These are phyloP conservation scores for Cepphus grylle DNA, from an alignment of 2,113 vertebrate species.

Conservation along the genomic window DNA sequence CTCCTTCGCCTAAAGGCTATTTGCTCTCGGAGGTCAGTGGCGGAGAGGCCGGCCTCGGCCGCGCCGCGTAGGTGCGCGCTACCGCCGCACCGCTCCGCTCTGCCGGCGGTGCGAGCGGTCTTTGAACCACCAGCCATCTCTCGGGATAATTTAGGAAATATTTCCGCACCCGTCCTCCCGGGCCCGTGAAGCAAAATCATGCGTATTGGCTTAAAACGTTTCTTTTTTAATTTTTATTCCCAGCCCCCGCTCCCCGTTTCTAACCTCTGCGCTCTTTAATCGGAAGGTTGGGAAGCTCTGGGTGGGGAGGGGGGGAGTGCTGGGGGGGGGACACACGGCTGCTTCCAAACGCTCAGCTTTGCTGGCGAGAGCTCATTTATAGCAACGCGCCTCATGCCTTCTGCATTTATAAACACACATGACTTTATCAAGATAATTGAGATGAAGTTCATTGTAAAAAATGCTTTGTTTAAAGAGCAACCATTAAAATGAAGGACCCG, in stretches of 20 bases:
- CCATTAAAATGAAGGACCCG: slow-evolving; percentile 61
- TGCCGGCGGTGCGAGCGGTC: neutral
- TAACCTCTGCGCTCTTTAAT: neutral
- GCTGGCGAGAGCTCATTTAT: neutral
- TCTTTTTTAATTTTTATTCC: fast-evolving
- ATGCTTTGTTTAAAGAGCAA: slow-evolving; percentile 54
- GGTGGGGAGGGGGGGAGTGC: neutral
- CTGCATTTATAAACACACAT: slow-evolving; percentile 36
- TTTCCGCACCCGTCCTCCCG: neutral
- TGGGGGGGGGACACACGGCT: neutral
- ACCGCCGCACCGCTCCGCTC: no score
- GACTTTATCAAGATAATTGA: slow-evolving; percentile 69
- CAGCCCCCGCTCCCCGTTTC: neutral
- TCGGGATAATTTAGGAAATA: neutral
- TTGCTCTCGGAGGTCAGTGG: neutral
- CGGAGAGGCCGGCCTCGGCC: neutral
- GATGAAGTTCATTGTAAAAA: slow-evolving; percentile 80
- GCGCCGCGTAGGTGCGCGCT: neutral
- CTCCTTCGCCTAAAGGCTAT: fast-evolving
- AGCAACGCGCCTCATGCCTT: neutral
- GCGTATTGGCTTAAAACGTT: neutral
- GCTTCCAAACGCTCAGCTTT: neutral
- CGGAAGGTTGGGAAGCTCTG: neutral
- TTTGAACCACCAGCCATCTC: neutral
- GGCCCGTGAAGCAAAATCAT: neutral